Evolutionary conservation across 2,888 invertebrate species (phyloP).

Genomic region (Dryadula phaetusa): DNA sequence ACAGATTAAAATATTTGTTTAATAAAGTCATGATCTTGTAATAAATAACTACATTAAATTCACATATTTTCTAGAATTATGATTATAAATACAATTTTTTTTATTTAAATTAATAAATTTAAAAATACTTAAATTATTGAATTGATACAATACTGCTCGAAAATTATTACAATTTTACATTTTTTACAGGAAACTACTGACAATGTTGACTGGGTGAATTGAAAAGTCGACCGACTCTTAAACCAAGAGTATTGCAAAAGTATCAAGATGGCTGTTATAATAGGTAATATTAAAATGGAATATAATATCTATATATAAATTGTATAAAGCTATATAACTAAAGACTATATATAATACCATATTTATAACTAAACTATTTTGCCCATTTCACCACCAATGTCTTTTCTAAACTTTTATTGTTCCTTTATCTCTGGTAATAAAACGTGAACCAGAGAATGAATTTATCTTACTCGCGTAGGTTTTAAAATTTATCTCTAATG

Average conservation of each 20-base stretch:
- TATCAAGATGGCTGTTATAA: slow-evolving; percentile 20
- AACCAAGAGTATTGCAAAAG: background rate
- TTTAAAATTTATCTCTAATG: background rate
- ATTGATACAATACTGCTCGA: too few relatives aligned
- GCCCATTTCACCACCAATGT: slow-evolving; percentile 3
- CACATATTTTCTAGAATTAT: too few relatives aligned
- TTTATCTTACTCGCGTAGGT: slow-evolving; percentile 3
- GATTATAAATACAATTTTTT: too few relatives aligned
- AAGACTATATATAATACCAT: background rate
- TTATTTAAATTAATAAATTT: too few relatives aligned
- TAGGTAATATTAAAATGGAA: background rate
- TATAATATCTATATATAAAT: background rate
- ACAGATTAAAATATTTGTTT: too few relatives aligned
- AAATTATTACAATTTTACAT: background rate
- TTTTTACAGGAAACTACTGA: slow-evolving; percentile 14
- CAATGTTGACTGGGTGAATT: slow-evolving; percentile 11
- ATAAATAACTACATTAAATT: too few relatives aligned
- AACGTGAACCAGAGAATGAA: background rate
- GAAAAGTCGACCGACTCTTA: background rate
- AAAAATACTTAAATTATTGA: too few relatives aligned
- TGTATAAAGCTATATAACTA: too few relatives aligned
- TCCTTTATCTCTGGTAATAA: background rate
- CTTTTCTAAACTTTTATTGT: slow-evolving; percentile 14
- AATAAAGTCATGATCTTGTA: too few relatives aligned
- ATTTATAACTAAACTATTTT: background rate